Conservation (phyloP, 2,888 invertebrate species). For the Trissoscelio sp. region DNA sequence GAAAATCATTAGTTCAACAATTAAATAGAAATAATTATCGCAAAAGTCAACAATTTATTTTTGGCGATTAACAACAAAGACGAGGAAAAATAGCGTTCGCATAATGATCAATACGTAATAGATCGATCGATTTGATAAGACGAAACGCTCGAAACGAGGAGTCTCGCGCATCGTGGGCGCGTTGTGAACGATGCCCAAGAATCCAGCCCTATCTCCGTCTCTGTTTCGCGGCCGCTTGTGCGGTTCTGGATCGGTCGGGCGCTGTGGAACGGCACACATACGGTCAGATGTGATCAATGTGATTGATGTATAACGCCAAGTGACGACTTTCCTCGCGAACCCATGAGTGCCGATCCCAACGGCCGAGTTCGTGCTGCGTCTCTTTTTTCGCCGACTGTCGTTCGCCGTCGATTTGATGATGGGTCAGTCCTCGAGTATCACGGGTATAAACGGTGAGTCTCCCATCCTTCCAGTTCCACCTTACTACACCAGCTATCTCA, state of each 20-base stretch:
- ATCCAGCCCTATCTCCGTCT: conserved; percentile 71
- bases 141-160: neutral
- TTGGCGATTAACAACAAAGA: too few relatives aligned
- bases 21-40: too few relatives aligned
- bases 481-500: too few relatives aligned
- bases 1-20: too few relatives aligned
- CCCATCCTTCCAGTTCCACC: conserved; percentile 27
- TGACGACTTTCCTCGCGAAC: conserved; percentile 74
- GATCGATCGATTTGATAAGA: neutral
- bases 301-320: conserved; percentile 72
- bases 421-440: conserved; percentile 82
- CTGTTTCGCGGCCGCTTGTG: conserved; percentile 63
- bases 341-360: conserved; percentile 60
- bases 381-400: conserved; percentile 50
- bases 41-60: too few relatives aligned
- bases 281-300: conserved; percentile 71
- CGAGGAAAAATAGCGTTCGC: neutral
- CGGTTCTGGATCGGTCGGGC: conserved; percentile 42
- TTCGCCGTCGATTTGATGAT: conserved; percentile 74
- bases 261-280: conserved; percentile 77
- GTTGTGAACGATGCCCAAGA: conserved; percentile 47
- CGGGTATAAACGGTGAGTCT: conserved; percentile 81
- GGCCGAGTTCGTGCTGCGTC: conserved; percentile 50
- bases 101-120: neutral
- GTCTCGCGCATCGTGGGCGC: conserved; percentile 34